A percentile compares a stretch with the other conserved stretches of the same genome.
These are phyloP conservation scores for Onychomys arenicola DNA, from an alignment of 2,797 vertebrate species.

Conservation along the genomic window DNA sequence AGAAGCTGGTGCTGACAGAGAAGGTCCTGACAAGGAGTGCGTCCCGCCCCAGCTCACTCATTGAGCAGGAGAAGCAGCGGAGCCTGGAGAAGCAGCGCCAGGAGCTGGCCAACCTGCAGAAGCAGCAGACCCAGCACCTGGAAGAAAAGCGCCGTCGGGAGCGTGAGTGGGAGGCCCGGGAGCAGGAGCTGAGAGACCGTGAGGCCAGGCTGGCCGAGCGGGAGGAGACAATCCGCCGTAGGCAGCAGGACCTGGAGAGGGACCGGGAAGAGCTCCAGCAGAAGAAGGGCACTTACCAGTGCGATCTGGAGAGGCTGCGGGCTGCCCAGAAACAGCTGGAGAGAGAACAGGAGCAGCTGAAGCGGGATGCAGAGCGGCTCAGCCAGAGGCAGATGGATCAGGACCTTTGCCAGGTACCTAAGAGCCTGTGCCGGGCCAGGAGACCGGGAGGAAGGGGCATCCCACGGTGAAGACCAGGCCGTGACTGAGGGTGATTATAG, in stretches of 20 bases:
- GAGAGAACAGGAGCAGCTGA: conserved; percentile 91
- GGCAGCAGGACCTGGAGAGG: conserved; percentile 88
- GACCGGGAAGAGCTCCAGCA: conserved; percentile 90
- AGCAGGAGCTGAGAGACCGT: conserved; percentile 90
- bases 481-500: neutral
- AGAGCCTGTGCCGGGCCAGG: neutral
- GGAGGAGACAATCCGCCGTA: conserved; percentile 89
- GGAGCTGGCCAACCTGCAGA: conserved; percentile 94
- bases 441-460: neutral
- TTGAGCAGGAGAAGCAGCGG: conserved; percentile 99
- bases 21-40: conserved; percentile 85
- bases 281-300: conserved; percentile 93
- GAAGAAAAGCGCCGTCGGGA: conserved; percentile 92
- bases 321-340: conserved; percentile 94
- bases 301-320: conserved; percentile 93
- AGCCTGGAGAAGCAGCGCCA: conserved; percentile 98
- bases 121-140: conserved; percentile 93
- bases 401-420: conserved; percentile 81
- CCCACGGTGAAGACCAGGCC: fast-evolving
- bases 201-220: conserved; percentile 89
- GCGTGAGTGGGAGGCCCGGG: conserved; percentile 92
- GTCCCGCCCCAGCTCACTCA: conserved; percentile 92
- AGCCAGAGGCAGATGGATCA: conserved; percentile 86
- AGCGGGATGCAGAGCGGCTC: conserved; percentile 89
- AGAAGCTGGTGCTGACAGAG: conserved; percentile 93